Percentiles rank a stretch among this genome's conserved stretches.
Evolutionary conservation across 2,888 invertebrate species (phyloP).

Genomic region (Sepiola atlantica): DNA sequence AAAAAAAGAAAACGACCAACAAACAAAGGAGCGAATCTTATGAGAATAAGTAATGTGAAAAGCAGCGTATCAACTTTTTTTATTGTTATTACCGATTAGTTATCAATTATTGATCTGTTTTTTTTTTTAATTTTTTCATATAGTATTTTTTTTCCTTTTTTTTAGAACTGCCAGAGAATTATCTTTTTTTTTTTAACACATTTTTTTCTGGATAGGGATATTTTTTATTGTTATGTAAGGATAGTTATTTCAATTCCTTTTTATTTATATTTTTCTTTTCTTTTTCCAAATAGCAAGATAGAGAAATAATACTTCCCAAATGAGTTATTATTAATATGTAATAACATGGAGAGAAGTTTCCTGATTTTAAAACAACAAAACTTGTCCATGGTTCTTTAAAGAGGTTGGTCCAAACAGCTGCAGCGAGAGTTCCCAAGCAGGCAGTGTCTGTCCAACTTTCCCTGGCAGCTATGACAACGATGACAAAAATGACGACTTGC

Average conservation of each 20-base stretch:
- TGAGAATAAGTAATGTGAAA: slow-evolving; percentile 43
- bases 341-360: background rate
- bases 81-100: slow-evolving; percentile 23
- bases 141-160: background rate
- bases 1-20: slow-evolving; percentile 35
- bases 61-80: slow-evolving; percentile 36
- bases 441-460: slow-evolving; percentile 38
- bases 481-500: background rate
- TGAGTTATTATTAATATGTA: slow-evolving; percentile 44
- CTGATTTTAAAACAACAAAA: slow-evolving; percentile 33
- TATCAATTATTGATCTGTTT: background rate
- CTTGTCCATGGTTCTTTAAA: slow-evolving; percentile 37
- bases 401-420: background rate
- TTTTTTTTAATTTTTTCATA: too few species aligned
- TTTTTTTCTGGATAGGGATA: background rate
- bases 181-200: background rate
- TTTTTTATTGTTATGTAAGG: slow-evolving; percentile 37
- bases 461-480: slow-evolving; percentile 45
- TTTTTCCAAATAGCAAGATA: background rate
- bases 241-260: background rate
- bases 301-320: slow-evolving; percentile 34
- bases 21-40: slow-evolving; percentile 39
- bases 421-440: background rate
- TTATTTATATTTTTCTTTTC: background rate
- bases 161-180: slow-evolving; percentile 22